phyloP scores from a whole-genome alignment of 2,113 vertebrate species.

The Labrus mixtus region DNA sequence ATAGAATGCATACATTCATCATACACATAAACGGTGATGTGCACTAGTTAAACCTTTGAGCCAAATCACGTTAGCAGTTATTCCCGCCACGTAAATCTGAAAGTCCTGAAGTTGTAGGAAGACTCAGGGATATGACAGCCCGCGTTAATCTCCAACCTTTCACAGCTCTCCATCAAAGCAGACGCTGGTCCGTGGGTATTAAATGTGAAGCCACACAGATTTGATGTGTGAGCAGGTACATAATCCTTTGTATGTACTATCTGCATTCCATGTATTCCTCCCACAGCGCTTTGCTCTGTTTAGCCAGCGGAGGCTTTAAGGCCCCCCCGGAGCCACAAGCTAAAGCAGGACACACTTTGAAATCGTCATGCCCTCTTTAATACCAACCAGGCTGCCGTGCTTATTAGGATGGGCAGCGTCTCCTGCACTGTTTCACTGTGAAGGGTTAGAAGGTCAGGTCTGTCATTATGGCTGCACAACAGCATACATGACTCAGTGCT shows the following conservation, averaged over 20 bases:
- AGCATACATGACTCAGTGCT: constrained; percentile 40
- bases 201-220: constrained; percentile 62
- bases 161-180: constrained; percentile 62
- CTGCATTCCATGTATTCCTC: constrained; percentile 74
- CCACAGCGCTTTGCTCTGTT: constrained; percentile 55
- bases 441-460: constrained; percentile 76
- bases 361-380: constrained; percentile 68
- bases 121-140: constrained; percentile 30
- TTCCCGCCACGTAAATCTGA: constrained; percentile 29
- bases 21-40: not conserved
- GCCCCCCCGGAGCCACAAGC: constrained; percentile 46
- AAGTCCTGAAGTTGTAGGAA: constrained; percentile 39
- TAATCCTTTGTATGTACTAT: constrained; percentile 76
- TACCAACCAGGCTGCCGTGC: constrained; percentile 62
- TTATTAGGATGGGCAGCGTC: constrained; percentile 69
- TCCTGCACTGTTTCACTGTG: constrained; percentile 64
- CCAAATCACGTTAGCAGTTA: constrained; percentile 31
- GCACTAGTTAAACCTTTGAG: constrained; percentile 27
- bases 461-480: constrained; percentile 66
- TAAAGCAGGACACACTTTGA: constrained; percentile 68
- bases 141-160: constrained; percentile 66
- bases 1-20: constrained; percentile 14
- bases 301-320: constrained; percentile 66
- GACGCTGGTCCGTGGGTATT: constrained; percentile 52
- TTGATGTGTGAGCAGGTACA: constrained; percentile 67